Conservation (phyloP, 2,797 vertebrate genomes). For the Orestias chungarensis region DNA sequence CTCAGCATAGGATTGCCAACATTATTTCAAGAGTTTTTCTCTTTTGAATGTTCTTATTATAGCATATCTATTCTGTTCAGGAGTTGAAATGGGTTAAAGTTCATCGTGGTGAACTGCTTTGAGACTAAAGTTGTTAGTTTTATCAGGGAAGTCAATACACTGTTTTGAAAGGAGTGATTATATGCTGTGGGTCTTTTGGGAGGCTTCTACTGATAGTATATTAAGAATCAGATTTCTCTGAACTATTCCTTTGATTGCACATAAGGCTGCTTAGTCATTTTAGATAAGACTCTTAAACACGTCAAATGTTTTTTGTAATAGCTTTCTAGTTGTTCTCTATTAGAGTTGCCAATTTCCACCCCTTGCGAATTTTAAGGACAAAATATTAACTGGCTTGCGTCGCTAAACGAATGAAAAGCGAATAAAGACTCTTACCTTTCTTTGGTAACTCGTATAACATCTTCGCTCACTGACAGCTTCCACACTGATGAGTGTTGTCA, state of each 20-base stretch:
- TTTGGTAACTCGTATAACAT: too few species aligned
- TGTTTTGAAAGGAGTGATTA: slow-evolving; percentile 59
- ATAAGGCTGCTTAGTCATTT: slow-evolving; percentile 20
- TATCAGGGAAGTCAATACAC: slow-evolving; percentile 44
- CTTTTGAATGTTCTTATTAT: slow-evolving; percentile 27
- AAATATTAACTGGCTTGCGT: too few species aligned
- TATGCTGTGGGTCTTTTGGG: slow-evolving; percentile 41
- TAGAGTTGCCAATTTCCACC: too few species aligned
- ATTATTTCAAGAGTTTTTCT: slow-evolving; percentile 31
- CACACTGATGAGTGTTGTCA: too few species aligned
- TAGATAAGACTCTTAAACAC: slow-evolving; percentile 11
- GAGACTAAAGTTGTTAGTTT: slow-evolving; percentile 47
- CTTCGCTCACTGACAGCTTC: too few species aligned
- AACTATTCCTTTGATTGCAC: slow-evolving; percentile 34
- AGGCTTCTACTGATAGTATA: slow-evolving; percentile 44
- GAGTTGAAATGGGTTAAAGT: slow-evolving; percentile 40
- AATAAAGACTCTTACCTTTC: too few species aligned
- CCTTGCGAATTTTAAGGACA: too few species aligned
- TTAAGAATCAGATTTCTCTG: slow-evolving; percentile 31
- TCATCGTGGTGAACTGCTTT: slow-evolving; percentile 26
- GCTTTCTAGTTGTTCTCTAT: not conserved
- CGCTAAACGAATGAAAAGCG: too few species aligned
- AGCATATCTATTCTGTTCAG: slow-evolving; percentile 10
- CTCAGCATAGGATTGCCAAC: slow-evolving; percentile 33
- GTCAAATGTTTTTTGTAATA: not conserved